Evolutionary conservation across 1,140 invertebrate species (phyloP).

Genomic region (Drosophila funebris): DNA sequence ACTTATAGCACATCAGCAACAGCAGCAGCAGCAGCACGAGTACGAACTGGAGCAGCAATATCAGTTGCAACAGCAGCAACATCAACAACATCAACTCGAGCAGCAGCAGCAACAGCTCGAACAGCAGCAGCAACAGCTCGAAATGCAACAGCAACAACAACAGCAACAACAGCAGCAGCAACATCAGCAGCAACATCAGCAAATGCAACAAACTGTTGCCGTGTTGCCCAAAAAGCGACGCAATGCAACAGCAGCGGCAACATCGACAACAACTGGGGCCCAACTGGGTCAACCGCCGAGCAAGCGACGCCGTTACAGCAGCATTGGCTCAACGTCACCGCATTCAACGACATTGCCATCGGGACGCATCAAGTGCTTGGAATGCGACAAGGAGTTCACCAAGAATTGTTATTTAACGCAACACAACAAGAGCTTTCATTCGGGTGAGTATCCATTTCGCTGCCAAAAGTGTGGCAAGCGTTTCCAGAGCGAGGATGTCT

Average conservation of each 20-base stretch:
- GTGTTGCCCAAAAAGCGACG: slow-evolving; percentile 40
- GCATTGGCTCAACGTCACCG: slow-evolving; percentile 59
- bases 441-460: slow-evolving; percentile 93
- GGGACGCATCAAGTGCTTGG: slow-evolving; percentile 89
- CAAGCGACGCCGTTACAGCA: slow-evolving; percentile 59
- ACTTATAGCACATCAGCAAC: slow-evolving; percentile 50
- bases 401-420: slow-evolving; percentile 94
- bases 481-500: slow-evolving; percentile 88
- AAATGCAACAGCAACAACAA: slow-evolving; percentile 31
- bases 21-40: slow-evolving; percentile 45
- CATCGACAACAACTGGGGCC: neutral
- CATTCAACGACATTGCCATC: slow-evolving; percentile 80
- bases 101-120: slow-evolving; percentile 51
- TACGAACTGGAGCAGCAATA: slow-evolving; percentile 46
- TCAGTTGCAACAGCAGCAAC: slow-evolving; percentile 51
- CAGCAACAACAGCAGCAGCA: slow-evolving; percentile 32
- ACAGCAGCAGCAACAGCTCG: slow-evolving; percentile 46
- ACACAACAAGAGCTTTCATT: slow-evolving; percentile 95
- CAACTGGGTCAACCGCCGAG: slow-evolving; percentile 34
- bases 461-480: slow-evolving; percentile 93
- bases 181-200: slow-evolving; percentile 19
- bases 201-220: slow-evolving; percentile 19
- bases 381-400: slow-evolving; percentile 93
- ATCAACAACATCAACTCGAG: slow-evolving; percentile 30
- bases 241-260: slow-evolving; percentile 5